Evolutionary conservation across 1,140 invertebrate species (phyloP).

Genomic region (Thalassaphorura encarpata): DNA sequence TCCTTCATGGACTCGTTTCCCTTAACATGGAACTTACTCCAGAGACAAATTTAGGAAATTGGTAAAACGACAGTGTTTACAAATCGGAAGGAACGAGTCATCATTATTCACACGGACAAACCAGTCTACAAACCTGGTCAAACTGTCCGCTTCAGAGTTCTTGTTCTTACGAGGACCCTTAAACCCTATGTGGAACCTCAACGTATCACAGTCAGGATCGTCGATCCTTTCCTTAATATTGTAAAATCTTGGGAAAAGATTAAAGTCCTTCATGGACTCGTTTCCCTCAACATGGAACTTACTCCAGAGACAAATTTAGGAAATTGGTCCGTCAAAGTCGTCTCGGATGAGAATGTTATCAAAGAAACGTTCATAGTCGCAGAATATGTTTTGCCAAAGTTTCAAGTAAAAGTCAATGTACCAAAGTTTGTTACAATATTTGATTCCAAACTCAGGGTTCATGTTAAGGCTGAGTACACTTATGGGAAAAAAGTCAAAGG

Average conservation of each 20-base stretch:
- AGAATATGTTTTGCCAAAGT: conserved; percentile 86
- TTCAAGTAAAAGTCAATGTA: conserved; percentile 68
- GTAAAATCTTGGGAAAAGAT: neutral
- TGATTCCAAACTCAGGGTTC: conserved; percentile 60
- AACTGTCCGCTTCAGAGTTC: conserved; percentile 69
- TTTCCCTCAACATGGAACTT: neutral
- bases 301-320: conserved; percentile 58
- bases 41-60: too few relatives aligned
- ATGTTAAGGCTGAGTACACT: conserved; percentile 71
- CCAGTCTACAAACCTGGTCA: conserved; percentile 81
- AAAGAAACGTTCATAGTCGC: conserved; percentile 63
- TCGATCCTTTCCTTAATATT: neutral
- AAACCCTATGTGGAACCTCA: conserved; percentile 46
- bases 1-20: too few relatives aligned
- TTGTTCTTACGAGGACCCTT: conserved; percentile 63
- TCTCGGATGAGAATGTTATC: conserved; percentile 41
- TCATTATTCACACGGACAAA: conserved; percentile 89
- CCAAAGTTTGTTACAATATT: conserved; percentile 68
- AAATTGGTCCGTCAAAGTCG: conserved; percentile 61
- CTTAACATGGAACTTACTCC: too few relatives aligned
- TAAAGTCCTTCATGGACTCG: conserved; percentile 45
- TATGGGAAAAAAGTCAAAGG: conserved; percentile 71
- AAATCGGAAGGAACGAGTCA: conserved; percentile 45
- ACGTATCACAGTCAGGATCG: neutral
- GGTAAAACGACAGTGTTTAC: too few relatives aligned